Conservation (phyloP, 2,888 invertebrate genomes). For the Sminthurinus aureus region DNA sequence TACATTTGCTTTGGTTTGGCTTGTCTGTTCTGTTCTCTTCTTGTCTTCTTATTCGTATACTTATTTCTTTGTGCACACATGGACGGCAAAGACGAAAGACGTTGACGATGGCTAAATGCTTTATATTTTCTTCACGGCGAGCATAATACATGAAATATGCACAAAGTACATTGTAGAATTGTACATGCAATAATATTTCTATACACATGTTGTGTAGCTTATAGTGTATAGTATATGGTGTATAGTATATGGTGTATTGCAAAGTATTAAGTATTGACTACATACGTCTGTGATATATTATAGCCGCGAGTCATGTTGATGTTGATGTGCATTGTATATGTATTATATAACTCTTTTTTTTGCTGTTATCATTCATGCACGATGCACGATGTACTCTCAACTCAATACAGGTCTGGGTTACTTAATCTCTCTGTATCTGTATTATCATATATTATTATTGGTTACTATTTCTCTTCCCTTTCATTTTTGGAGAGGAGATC, state of each 20-base stretch:
- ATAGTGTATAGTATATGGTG: background rate
- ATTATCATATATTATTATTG: slow-evolving; percentile 21
- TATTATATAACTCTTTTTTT: slow-evolving; percentile 18
- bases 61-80: background rate
- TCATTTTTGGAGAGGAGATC: background rate
- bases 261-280: background rate
- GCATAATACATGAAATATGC: too few species aligned
- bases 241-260: background rate
- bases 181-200: background rate
- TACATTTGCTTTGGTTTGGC: background rate
- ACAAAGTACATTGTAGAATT: background rate
- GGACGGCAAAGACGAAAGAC: background rate
- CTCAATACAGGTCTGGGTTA: slow-evolving; percentile 13
- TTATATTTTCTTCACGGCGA: too few species aligned
- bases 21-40: background rate
- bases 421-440: slow-evolving; percentile 22
- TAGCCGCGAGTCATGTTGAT: background rate
- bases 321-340: slow-evolving; percentile 10
- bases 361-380: slow-evolving; percentile 33
- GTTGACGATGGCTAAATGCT: background rate
- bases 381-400: background rate
- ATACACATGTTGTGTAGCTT: background rate
- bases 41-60: background rate
- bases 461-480: slow-evolving; percentile 8
- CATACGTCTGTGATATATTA: background rate